Conservation (phyloP, 2,888 invertebrate genomes). For the Cheiracanthium punctorium region DNA sequence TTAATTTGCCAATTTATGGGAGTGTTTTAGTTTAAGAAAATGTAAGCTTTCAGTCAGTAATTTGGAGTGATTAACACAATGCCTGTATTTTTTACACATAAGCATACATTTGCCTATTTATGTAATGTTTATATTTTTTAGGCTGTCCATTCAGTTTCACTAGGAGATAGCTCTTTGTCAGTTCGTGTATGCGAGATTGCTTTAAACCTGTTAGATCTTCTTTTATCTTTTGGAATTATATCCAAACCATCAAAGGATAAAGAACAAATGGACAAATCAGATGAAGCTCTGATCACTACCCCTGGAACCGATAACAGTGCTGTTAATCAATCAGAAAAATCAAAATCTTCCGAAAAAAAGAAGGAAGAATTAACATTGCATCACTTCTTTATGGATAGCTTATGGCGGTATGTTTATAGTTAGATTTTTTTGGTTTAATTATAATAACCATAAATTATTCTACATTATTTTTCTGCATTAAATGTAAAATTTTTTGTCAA, state of each 20-base stretch:
- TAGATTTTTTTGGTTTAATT: not conserved
- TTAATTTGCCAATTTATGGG: too few species aligned
- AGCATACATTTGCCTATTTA: too few species aligned
- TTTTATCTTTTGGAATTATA: slow-evolving; percentile 90
- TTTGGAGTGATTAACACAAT: too few species aligned
- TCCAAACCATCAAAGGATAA: slow-evolving; percentile 44
- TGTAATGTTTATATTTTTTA: slow-evolving; percentile 75
- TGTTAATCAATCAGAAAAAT: slow-evolving; percentile 52
- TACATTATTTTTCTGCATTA: too few species aligned
- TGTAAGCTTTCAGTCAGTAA: too few species aligned
- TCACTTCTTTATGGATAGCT: slow-evolving; percentile 84
- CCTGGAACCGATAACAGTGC: slow-evolving; percentile 62
- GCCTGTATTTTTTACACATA: too few species aligned
- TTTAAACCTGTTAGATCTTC: slow-evolving; percentile 90
- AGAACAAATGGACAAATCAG: slow-evolving; percentile 55
- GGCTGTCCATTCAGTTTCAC: slow-evolving; percentile 90
- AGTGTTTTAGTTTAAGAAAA: too few species aligned
- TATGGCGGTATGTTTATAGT: slow-evolving; percentile 47
- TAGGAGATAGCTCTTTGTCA: slow-evolving; percentile 88
- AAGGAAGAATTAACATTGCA: slow-evolving; percentile 79
- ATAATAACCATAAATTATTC: too few species aligned
- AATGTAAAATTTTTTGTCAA: too few species aligned
- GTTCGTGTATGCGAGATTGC: slow-evolving; percentile 94
- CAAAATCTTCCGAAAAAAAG: slow-evolving; percentile 37
- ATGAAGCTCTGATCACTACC: slow-evolving; percentile 45